Base-by-base conservation (phyloP, 2,888 invertebrate genomes). In the Hemithea aestivaria region DNA sequence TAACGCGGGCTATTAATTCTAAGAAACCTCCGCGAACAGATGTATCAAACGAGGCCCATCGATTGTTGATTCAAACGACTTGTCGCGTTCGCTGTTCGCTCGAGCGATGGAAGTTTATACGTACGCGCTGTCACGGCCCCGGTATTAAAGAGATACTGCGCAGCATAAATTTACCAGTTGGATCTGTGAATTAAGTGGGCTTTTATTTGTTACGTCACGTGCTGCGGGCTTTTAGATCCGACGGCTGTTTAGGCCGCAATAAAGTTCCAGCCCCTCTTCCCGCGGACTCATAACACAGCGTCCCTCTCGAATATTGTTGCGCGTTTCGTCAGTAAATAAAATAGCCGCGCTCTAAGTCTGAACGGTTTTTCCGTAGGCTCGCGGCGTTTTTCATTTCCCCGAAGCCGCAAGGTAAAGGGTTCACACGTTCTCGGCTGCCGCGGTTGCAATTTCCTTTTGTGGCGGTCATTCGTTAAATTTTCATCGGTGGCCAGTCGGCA, bases 151-250 rank as follows among this genome's bases (percentile, higher is more conserved):
- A 75, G 80, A 79, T 79, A 76, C 76, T 70, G 74, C 72, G 71
- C 72, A 56, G 82, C 76, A 84, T 83, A 83, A 83, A 84, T 84
- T 84, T 81, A 53, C 69, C 64, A 68, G 67, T 71, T 48, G 70
- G 74, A 79, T 80, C 77, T 73, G 69, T 68, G 75, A 81, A 84
- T 80, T 83, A 84, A 84, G 81, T 80, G 75, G 76, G 76, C 63
- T 78, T 82, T 79, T 81, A 79, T 81, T 84, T 82, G 81, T 81
- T 73, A 62, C 74, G 76, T 78, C 80, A 81, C 82, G 80, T 70
- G 69, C 72, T 61, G 49, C 49, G 61, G 51, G 56, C 62, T 62
- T 64, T 64, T 59, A 63, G 63, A 70, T 68, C 65, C 68, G 56
- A 58, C 57, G 60, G 58, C 64, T 64, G 56, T 70, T 68, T 63